phyloP scores from a whole-genome alignment of 1,140 invertebrate species.

The Drosophila parvula region DNA sequence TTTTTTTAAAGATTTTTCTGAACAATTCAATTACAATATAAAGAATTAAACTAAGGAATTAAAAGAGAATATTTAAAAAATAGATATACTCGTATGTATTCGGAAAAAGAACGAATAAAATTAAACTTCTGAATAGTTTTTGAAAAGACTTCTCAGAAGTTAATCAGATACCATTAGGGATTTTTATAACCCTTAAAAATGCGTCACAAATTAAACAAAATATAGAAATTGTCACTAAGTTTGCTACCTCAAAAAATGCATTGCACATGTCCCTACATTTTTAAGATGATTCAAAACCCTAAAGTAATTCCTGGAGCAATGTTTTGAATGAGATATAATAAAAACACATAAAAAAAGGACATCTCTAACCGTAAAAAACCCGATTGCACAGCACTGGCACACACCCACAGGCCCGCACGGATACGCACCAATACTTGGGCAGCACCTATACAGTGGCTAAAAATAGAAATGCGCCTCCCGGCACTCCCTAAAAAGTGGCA shows the following conservation, averaged over 20 bases:
- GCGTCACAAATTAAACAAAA: not conserved
- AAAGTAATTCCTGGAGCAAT: not conserved
- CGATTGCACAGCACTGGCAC: slow-evolving; percentile 7
- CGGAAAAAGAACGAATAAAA: not conserved
- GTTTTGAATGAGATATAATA: not conserved
- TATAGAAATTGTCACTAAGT: no score
- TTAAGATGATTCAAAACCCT: no score
- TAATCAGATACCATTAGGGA: not conserved
- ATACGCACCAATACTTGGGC: slow-evolving; percentile 15
- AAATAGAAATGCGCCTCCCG: slow-evolving; percentile 78
- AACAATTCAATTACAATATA: no score
- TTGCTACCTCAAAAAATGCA: no score
- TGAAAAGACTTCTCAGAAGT: no score
- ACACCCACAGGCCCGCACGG: slow-evolving; percentile 16
- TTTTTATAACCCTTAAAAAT: not conserved
- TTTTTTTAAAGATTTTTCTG: no score
- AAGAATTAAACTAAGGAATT: no score
- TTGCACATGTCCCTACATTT: no score
- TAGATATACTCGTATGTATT: not conserved
- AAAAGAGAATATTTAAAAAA: no score
- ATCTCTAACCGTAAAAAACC: not conserved
- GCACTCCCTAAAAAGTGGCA: slow-evolving; percentile 73
- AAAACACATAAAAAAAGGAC: not conserved
- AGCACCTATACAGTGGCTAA: slow-evolving; percentile 48
- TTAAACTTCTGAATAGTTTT: no score